Evolutionary conservation across 2,888 invertebrate species (phyloP), one percentile per base, ranked within the genome.

Genomic region (Panopea generosa): DNA sequence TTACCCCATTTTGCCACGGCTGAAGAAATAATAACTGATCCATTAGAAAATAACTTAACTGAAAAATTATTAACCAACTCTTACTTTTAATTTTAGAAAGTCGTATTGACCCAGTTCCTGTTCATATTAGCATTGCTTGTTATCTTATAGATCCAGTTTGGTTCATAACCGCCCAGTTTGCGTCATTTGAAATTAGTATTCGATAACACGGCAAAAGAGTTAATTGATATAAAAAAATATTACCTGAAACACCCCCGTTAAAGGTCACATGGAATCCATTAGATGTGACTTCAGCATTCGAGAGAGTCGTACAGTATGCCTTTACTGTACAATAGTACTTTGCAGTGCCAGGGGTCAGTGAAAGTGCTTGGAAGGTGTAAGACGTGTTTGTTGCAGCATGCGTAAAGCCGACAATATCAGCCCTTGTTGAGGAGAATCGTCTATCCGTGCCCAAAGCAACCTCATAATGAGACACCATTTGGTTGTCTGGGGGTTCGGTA

Each of bases 401-500:
- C 9, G 76, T 82, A 55, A 84, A 87, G 9, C 86, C 85, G 2
- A 84, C 79, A 26, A 87, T 62, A 53, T 88, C 83, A 47, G 83
- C 69, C 24, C 84, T 74, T n/a, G 87, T 85, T n/a, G 77, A 68
- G n/a, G 76, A 74, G 52, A 83, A 86, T 38, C 86, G 66, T 66
- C 87, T 72, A 62, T 87, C 87, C 24, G 84, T 86, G 29, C 88
- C 88, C 0, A 85, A 27, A 20, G 84, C 87, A 43, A 88, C 84
- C 57, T 86, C 84, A 56, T 87, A 88, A 57, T 74, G 80, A 6
- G 68, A 61, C 2, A 88, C 70, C 27, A 68, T 59, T 45, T 87
- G 86, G 47, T 83, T 75, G 6, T 62, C 40, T 20, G 69, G 77
- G 4, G 59, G 27, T 7, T 60, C 55, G 9, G 66, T 49, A 9